Conservation (phyloP, 2,888 invertebrate genomes). For the Quadroppia sp. region DNA sequence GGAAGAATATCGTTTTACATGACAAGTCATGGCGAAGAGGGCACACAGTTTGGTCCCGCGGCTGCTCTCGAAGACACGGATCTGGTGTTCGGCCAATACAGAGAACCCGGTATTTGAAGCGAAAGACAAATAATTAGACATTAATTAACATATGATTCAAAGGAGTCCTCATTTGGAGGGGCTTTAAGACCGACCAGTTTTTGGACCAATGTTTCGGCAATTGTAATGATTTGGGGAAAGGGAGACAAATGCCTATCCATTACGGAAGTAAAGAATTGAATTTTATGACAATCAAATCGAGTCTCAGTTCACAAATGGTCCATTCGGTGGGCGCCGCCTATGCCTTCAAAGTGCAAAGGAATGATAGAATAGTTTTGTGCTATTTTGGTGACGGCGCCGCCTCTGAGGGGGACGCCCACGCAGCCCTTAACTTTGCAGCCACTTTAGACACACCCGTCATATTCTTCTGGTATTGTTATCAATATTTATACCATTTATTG, state of each 20-base stretch:
- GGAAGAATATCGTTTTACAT: conserved; percentile 99
- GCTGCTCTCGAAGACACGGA: conserved; percentile 77
- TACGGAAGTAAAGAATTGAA: conserved; percentile 80
- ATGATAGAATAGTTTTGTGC: conserved; percentile 66
- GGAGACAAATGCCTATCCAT: conserved; percentile 97
- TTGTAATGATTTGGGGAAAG: conserved; percentile 73
- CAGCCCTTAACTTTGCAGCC: conserved; percentile 97
- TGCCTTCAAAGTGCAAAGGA: conserved; percentile 72
- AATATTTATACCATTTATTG: conserved; percentile 50
- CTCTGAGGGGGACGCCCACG: conserved; percentile 97
- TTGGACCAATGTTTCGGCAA: conserved; percentile 98
- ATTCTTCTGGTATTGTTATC: conserved; percentile 81
- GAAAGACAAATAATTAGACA: background rate
- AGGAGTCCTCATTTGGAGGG: conserved; percentile 86
- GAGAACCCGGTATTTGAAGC: conserved; percentile 70
- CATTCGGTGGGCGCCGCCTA: conserved; percentile 97
- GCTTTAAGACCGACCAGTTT: conserved; percentile 73
- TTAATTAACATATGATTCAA: conserved; percentile 6
- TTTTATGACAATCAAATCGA: conserved; percentile 93
- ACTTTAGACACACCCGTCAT: conserved; percentile 90
- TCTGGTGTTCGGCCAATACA: conserved; percentile 88
- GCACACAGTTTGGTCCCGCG: conserved; percentile 89
- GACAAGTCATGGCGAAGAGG: conserved; percentile 98
- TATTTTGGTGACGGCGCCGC: conserved; percentile 96
- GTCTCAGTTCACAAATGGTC: conserved; percentile 92